A percentile compares a stretch with the other conserved stretches of the same genome.
Evolutionary conservation across 1,140 invertebrate genomes (phyloP).

Genomic region (Heliconius hermathena): DNA sequence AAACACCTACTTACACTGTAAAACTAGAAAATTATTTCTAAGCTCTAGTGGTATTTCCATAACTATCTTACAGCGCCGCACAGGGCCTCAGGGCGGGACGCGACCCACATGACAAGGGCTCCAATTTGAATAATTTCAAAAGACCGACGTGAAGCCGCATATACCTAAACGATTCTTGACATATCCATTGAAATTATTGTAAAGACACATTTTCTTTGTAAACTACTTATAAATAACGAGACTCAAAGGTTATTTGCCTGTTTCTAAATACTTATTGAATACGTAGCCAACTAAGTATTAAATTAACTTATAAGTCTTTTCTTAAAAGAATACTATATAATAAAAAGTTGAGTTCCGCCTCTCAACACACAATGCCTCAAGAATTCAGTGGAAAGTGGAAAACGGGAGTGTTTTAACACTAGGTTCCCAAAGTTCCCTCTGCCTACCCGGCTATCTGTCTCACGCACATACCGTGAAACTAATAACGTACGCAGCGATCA

Average conservation of each 20-base stretch:
- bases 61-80: slow-evolving; percentile 24
- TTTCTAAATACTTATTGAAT: background rate
- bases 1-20: background rate
- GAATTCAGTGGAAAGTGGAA: too few species aligned
- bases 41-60: slow-evolving; percentile 39
- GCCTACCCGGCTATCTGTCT: too few species aligned
- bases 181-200: slow-evolving; percentile 8
- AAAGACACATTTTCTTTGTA: background rate
- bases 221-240: background rate
- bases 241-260: background rate
- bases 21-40: slow-evolving; percentile 25
- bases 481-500: too few species aligned
- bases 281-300: background rate
- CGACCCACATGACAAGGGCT: slow-evolving; percentile 51
- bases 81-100: slow-evolving; percentile 41
- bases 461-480: too few species aligned
- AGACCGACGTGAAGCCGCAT: slow-evolving; percentile 33
- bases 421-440: too few species aligned
- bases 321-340: too few species aligned
- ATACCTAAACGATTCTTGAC: background rate
- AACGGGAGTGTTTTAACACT: too few species aligned
- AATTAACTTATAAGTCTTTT: too few species aligned
- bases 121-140: slow-evolving; percentile 70
- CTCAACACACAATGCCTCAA: too few species aligned
- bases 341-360: too few species aligned